Base-by-base conservation (phyloP, 2,888 invertebrate genomes). In the Sepioteuthis lessoniana region DNA sequence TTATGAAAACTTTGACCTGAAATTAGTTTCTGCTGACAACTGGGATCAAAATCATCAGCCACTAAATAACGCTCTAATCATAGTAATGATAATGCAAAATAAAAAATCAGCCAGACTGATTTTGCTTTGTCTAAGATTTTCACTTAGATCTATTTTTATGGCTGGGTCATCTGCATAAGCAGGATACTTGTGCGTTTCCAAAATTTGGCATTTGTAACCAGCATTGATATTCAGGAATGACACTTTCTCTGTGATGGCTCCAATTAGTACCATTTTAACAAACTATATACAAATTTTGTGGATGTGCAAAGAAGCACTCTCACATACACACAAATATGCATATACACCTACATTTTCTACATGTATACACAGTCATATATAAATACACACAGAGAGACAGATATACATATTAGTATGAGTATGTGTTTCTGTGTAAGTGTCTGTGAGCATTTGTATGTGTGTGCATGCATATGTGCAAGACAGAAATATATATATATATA, bases 171-270 rank as follows among this genome's bases (percentile, higher is more conserved):
- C 76, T 76, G 76, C 76, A 76, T 76, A 10, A 76, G 76, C n/a
- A 76, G n/a, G n/a, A 35, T 76, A 76, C 76, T 76, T 76, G 76
- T 76, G 76, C 76, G 76, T 76, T 76, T 76, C 76, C 76, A 76
- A 76, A 76, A 76, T 76, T 76, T 76, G 76, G 76, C 76, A 76
- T 76, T 76, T 76, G 76, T 76, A 76, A 76, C 76, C 76, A 76
- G n/a, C 16, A 76, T 76, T 76, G 35, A 76, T n/a, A 76, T n/a
- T 76, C 76, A 76, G 76, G 76, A 76, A 76, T 76, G 76, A 76
- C 76, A n/a, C 76, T 76, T 76, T 76, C 76, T 76, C 76, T n/a
- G 76, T n/a, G n/a, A 76, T 76, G 76, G 76, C n/a, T 76, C 76
- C 76, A n/a, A 35, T n/a, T 35, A 76, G 21, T 55, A 55, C 55